Base-by-base conservation (phyloP, 2,113 vertebrate species). In the Lycaon pictus region DNA sequence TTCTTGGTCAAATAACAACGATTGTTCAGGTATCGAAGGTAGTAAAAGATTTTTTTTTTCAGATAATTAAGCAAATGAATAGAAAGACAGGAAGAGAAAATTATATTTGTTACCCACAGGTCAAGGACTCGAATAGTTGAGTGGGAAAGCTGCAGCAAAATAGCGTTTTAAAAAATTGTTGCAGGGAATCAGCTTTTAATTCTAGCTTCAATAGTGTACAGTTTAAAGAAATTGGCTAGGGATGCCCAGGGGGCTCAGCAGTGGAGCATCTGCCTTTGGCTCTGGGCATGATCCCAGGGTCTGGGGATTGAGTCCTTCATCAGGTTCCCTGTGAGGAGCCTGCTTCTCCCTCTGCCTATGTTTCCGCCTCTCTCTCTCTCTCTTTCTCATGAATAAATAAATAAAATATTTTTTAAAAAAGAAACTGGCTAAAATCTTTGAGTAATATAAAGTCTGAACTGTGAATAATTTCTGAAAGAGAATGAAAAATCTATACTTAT, bases 401-500 rank as follows among this genome's bases (percentile, higher is more conserved):
- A 43, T 43, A 43, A 43, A 43, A 43, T 43, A 4, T 43, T 43
- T 43, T 43, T 43, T 43, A 43, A 43, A 43, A 29, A 80, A 72
- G 27, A 88, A 97, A 55, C 3, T 90, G 10, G 29, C 48, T 94
- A 69, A 35, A 27, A 85, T 3, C 0, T 72, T 81, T 94, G 25
- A 91, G 19, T 74, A 92, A 58, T 92, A 69, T 53, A 51, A 96
- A 85, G 2, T 72, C 5, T 86, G 60, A 72, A 65, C 55, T 89
- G 32, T 83, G 32, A 79, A 79, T 82, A 89, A 71, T 53, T 97
- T 77, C 32, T 89, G 69, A 94, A 62, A 96, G n/a, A 29, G 10
- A 85, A 94, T 93, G 17, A 58, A 55, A 91, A 51, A 3, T 43
- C 29, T 81, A 43, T 12, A 77, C 32, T 92, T 95, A 62, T 88